phyloP scores from a whole-genome alignment of 2,888 invertebrate species.

The Cheilosia soror region DNA sequence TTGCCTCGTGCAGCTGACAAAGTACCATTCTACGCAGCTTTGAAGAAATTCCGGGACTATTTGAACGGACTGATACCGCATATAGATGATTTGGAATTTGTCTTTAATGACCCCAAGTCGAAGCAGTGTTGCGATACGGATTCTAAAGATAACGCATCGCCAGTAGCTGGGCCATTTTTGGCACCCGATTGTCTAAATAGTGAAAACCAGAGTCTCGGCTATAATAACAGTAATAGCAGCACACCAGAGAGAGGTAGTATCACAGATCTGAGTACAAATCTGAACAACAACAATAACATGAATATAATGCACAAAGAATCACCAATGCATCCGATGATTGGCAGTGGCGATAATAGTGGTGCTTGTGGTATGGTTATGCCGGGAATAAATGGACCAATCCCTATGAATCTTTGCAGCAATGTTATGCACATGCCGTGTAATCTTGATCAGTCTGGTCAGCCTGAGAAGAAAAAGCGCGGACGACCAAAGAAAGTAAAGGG shows the following conservation, averaged over 20 bases:
- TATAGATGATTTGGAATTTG: conserved; percentile 94
- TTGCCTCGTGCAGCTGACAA: conserved; percentile 98
- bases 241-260: conserved; percentile 48
- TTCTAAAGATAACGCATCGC: conserved; percentile 57
- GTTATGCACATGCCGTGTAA: conserved; percentile 47
- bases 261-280: conserved; percentile 40
- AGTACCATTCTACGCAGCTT: conserved; percentile 97
- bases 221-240: conserved; percentile 53
- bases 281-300: conserved; percentile 41
- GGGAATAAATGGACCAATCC: conserved; percentile 29
- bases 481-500: conserved; percentile 90
- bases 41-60: conserved; percentile 97
- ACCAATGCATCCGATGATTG: conserved; percentile 35
- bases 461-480: conserved; percentile 94
- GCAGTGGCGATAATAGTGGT: conserved; percentile 29
- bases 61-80: conserved; percentile 93
- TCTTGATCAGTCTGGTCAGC: conserved; percentile 79
- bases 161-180: conserved; percentile 29
- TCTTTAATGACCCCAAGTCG: conserved; percentile 90
- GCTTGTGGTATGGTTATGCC: conserved; percentile 44
- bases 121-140: conserved; percentile 87
- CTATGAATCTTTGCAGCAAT: conserved; percentile 48
- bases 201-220: conserved; percentile 45
- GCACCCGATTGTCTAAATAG: conserved; percentile 43
- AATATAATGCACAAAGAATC: conserved; percentile 48